Conservation (phyloP, 2,113 vertebrate genomes). For the Elgaria multicarinata region DNA sequence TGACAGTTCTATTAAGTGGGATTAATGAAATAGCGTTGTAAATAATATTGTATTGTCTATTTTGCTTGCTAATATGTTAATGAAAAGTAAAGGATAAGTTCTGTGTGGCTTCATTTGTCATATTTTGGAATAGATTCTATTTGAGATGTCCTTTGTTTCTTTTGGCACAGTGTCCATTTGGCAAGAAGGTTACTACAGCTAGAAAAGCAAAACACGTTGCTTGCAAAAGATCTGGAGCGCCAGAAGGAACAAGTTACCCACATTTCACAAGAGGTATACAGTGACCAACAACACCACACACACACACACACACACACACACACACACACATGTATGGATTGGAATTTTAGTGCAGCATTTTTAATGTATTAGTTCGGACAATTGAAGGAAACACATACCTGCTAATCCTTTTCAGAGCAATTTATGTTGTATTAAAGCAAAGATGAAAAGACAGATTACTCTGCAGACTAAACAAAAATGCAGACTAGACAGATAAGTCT, state of each 20-base stretch:
- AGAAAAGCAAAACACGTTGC: constrained; percentile 91
- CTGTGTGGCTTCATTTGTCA: constrained; percentile 48
- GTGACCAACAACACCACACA: constrained; percentile 38
- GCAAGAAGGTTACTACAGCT: constrained; percentile 94
- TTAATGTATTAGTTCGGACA: constrained; percentile 54
- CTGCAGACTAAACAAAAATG: constrained; percentile 69
- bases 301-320: not conserved
- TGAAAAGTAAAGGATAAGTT: constrained; percentile 46
- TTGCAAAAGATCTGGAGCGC: constrained; percentile 90
- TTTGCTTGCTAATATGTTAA: constrained; percentile 1
- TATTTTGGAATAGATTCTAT: constrained; percentile 57
- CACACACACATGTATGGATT: constrained; percentile 24
- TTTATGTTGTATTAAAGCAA: constrained; percentile 60
- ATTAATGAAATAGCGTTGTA: not conserved
- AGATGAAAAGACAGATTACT: constrained; percentile 70
- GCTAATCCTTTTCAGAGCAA: constrained; percentile 61
- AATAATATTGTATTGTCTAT: not conserved
- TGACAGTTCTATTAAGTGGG: not conserved
- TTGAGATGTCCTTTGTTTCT: constrained; percentile 63
- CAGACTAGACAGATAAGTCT: constrained; percentile 58
- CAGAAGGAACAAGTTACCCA: constrained; percentile 82
- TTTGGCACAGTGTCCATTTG: constrained; percentile 90
- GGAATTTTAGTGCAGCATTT: constrained; percentile 61
- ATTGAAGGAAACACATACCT: constrained; percentile 54
- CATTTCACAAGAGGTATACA: constrained; percentile 90